Base-by-base conservation (phyloP, 2,888 invertebrate species). In the Uropetala carovei region DNA sequence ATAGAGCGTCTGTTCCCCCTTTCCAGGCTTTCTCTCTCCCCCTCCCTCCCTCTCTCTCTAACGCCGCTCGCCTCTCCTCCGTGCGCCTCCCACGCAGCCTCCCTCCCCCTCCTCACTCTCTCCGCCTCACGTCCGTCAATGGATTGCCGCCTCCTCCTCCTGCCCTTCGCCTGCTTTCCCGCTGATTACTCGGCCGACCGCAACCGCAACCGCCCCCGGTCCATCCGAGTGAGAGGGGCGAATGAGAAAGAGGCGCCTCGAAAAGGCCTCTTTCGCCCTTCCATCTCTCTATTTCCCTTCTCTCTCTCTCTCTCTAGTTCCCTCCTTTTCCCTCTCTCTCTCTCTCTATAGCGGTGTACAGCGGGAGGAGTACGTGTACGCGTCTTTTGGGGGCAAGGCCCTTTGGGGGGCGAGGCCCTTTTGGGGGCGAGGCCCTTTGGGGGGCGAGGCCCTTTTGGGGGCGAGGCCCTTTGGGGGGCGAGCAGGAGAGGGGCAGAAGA, bases 131-230 rank as follows among this genome's bases (percentile, higher is more conserved):
- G 14, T 16, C 60, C 60, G 60, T 86, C 86, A 86, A 86, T 86
- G 60, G 60, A 27, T 64, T 58, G 43, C 85, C 60, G 60, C 86
- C 86, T 10, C 86, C 86, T 27, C 22, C 86, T 30, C 60, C 86
- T 60, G 10, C 30, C 30, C 86, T 86, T 30, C 60, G 60, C 86
- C 86, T 27, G 86, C 86, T 86, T 86, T 86, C 86, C 86, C 86
- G 22, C 86, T 86, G 86, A 86, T 86, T 86, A 86, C 86, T 86
- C 60, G 86, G 60, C 60, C 86, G 86, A 86, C 86, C 86, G 86
- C 86, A 86, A 60, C 86, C 86, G 30, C 60, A 86, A 60, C 86
- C 86, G 30, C 60, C 60, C 60, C 60, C 13, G 27, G 27, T 86
- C 60, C 59, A 14, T 16, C 43, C 43, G n/a, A 3, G 16, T 60